Base-by-base conservation (phyloP, 2,797 vertebrate genomes). In the Arvicola amphibius region DNA sequence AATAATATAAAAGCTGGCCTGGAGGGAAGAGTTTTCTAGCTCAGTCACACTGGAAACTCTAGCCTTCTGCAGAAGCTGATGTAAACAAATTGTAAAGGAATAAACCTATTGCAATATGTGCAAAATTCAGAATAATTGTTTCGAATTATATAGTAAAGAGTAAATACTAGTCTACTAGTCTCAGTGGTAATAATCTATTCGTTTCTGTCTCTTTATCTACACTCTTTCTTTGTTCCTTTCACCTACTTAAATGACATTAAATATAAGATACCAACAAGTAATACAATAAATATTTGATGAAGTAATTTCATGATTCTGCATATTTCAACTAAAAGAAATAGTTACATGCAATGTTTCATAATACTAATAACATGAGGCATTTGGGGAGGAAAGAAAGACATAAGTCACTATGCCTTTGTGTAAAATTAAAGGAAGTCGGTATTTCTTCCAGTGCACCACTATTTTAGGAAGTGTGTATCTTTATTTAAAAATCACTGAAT, bases 401-500 rank as follows among this genome's bases (percentile, higher is more conserved):
- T 8, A 89, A 65, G 23, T 34, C 3, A 37, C 0, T 27, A 32
- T 12, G 6, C 0, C 1, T 65, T 8, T 5, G 27, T 37, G 80
- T 1, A 83, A 46, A n/a, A 67, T 46, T 7, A 81, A 17, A 73
- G 40, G 9, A 73, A 87, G 10, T 5, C 56, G 69, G 0, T 2
- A 78, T n/a, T 43, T 2, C 4, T 37, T 34, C 10, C 13, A 77
- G 32, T 6, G 0, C 25, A 12, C 23, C 6, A 48, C 7, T 25
- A 5, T 1, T 48, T 32, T 53, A 11, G 34, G 94, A 86, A 97
- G 83, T 92, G 96, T 88, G 97, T 59, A 96, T 91, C 90, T 98
- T 98, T 98, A 96, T 94, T 1, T 43, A 43, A 97, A 40, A 3
- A 69, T 16, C 74, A 69, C 84, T 97, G 95, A 98, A 97, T 98